These are phyloP conservation scores for Anthopleura xanthogrammica DNA, from an alignment of 92 coral and sea anemone species.

Conservation along the genomic window DNA sequence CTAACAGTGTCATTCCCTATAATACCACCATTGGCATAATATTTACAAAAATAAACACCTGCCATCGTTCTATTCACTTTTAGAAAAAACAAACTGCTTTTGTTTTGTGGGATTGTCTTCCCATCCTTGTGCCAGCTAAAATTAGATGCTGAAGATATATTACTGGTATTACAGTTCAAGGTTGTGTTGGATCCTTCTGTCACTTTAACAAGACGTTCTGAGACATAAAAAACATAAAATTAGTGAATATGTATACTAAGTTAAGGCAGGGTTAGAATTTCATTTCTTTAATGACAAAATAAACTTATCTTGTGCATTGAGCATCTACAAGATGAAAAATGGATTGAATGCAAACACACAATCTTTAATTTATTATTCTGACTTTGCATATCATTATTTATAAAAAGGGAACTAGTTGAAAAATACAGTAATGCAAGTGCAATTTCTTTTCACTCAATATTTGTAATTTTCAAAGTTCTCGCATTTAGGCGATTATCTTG, in stretches of 20 bases:
- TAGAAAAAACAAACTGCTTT: slow-evolving; percentile 7
- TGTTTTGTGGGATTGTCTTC: slow-evolving; percentile 11
- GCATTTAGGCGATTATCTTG: too few species aligned
- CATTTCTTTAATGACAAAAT: too few species aligned
- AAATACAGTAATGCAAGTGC: not conserved
- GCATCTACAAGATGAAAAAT: too few species aligned
- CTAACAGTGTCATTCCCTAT: slow-evolving; percentile 2
- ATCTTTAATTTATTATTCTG: not conserved
- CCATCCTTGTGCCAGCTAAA: slow-evolving; percentile 21
- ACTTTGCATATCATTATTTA: too few species aligned
- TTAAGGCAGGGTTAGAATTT: too few species aligned
- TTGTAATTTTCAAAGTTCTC: too few species aligned
- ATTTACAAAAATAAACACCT: slow-evolving; percentile 15
- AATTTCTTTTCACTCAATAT: not conserved
- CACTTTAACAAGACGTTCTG: slow-evolving; percentile 9
- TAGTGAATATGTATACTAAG: not conserved
- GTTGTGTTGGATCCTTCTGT: slow-evolving; percentile 12
- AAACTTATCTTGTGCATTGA: too few species aligned
- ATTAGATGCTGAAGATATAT: slow-evolving; percentile 10
- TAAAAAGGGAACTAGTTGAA: too few species aligned
- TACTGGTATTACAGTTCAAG: slow-evolving; percentile 12
- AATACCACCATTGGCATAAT: slow-evolving; percentile 18
- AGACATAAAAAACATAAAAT: not conserved
- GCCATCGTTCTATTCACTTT: not conserved
- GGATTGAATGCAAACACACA: too few species aligned